phyloP scores from a whole-genome alignment of 2,888 invertebrate species.

The Hemistola chrysoprasaria region DNA sequence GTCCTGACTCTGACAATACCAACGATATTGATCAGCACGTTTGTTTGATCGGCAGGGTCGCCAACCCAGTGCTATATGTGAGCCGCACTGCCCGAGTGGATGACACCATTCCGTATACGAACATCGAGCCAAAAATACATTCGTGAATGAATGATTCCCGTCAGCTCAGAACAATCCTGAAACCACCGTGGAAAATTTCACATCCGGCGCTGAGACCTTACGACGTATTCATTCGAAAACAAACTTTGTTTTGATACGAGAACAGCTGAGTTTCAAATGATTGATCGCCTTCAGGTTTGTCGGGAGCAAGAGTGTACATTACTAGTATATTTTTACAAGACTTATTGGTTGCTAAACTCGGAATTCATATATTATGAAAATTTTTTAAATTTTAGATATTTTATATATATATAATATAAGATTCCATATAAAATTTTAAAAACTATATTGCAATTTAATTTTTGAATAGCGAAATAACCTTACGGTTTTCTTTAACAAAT shows the following conservation, averaged over 20 bases:
- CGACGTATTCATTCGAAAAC: slow-evolving; percentile 36
- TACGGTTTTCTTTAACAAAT: too few species aligned
- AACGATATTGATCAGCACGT: slow-evolving; percentile 66
- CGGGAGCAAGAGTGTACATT: too few species aligned
- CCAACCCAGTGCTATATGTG: slow-evolving; percentile 47
- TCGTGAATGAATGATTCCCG: slow-evolving; percentile 53
- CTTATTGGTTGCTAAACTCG: too few species aligned
- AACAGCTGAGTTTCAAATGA: slow-evolving; percentile 1
- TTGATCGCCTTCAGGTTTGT: neutral
- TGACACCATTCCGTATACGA: slow-evolving; percentile 60
- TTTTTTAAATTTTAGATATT: too few species aligned
- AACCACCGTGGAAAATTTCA: slow-evolving; percentile 69
- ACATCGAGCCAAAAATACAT: slow-evolving; percentile 64
- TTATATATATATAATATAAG: too few species aligned
- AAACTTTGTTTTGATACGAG: slow-evolving; percentile 32
- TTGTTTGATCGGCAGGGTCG: slow-evolving; percentile 69
- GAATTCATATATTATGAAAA: too few species aligned
- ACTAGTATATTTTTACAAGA: too few species aligned
- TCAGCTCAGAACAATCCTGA: slow-evolving; percentile 49
- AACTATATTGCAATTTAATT: too few species aligned
- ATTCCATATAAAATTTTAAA: too few species aligned
- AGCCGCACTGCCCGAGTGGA: slow-evolving; percentile 35
- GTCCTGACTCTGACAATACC: too few species aligned
- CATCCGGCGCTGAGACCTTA: slow-evolving; percentile 53
- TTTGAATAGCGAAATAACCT: too few species aligned